Evolutionary conservation across 2,888 invertebrate genomes (phyloP).

Genomic region (Lasioglossum oenotherae): DNA sequence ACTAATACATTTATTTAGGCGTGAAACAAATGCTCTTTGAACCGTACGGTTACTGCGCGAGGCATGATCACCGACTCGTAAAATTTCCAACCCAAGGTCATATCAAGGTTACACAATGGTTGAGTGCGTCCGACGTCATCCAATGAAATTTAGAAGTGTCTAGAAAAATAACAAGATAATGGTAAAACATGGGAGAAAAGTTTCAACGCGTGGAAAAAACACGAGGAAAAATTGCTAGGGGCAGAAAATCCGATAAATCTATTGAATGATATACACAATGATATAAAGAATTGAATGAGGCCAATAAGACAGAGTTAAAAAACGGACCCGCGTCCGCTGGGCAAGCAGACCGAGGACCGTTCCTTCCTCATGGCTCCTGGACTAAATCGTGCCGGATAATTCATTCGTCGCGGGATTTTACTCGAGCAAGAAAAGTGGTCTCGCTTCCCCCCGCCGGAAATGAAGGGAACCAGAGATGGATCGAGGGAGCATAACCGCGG

Average conservation of each 20-base stretch:
- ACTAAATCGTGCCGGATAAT: constrained; percentile 68
- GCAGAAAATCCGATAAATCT: neutral
- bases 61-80: neutral
- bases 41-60: neutral
- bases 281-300: no score
- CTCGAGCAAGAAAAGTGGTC: constrained; percentile 56
- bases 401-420: constrained; percentile 64
- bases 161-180: neutral
- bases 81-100: neutral
- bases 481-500: constrained; percentile 16
- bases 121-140: neutral
- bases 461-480: constrained; percentile 40
- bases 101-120: neutral
- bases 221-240: no score
- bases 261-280: neutral
- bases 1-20: neutral
- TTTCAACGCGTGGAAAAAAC: no score
- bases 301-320: no score
- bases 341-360: neutral
- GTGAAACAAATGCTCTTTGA: neutral
- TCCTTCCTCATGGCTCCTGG: constrained; percentile 7
- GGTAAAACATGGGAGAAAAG: no score
- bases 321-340: neutral
- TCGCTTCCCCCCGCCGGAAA: constrained; percentile 57
- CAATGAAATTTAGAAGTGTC: neutral